phyloP scores from a whole-genome alignment of 2,113 vertebrate genomes.

The Cariama cristata region DNA sequence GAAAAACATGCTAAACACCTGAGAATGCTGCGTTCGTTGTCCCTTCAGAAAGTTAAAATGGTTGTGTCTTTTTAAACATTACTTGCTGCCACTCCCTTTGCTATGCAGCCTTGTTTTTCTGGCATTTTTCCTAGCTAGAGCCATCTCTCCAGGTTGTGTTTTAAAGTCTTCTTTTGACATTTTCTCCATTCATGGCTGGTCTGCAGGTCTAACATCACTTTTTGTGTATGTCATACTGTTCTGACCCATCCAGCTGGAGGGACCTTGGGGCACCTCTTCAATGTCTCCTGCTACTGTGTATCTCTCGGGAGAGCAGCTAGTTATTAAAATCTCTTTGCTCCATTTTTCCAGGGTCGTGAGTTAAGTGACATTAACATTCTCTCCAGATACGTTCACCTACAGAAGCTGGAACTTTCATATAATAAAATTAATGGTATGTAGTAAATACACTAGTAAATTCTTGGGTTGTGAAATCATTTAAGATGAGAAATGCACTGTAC shows the following conservation, averaged over 20 bases:
- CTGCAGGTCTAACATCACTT: background rate
- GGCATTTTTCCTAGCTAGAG: background rate
- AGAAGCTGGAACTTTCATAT: slow-evolving; percentile 88
- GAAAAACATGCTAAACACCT: background rate
- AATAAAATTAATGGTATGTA: slow-evolving; percentile 92
- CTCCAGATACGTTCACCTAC: slow-evolving; percentile 83
- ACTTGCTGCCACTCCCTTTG: background rate
- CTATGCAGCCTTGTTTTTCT: background rate
- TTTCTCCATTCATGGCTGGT: background rate
- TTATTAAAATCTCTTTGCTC: background rate
- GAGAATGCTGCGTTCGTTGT: background rate
- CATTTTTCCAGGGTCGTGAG: slow-evolving; percentile 76
- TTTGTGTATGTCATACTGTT: background rate
- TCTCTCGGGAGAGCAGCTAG: background rate
- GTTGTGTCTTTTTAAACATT: background rate
- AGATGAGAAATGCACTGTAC: background rate
- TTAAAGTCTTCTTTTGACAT: background rate
- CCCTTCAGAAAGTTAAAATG: background rate
- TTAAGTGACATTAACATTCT: slow-evolving; percentile 84
- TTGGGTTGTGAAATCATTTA: background rate
- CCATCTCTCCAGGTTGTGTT: background rate
- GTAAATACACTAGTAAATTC: background rate
- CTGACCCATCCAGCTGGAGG: background rate
- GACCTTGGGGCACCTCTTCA: background rate
- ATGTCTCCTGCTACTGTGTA: background rate